Conservation (phyloP, 1,140 invertebrate genomes). For the Drosophila parvula region DNA sequence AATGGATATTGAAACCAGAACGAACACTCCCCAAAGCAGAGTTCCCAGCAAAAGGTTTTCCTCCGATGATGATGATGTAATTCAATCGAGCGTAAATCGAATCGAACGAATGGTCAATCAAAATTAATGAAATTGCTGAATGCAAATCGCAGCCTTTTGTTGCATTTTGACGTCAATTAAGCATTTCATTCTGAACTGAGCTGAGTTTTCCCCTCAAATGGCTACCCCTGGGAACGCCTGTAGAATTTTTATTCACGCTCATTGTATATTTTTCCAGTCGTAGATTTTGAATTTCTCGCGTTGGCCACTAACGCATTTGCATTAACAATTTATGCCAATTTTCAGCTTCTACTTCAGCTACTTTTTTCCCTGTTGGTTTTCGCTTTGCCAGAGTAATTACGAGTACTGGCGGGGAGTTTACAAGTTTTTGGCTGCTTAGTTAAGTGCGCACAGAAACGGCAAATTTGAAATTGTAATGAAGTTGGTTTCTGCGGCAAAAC, state of each 20-base stretch:
- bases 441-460: slow-evolving; percentile 52
- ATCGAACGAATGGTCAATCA: slow-evolving; percentile 50
- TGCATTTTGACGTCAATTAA: slow-evolving; percentile 60
- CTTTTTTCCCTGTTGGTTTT: slow-evolving; percentile 35
- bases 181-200: slow-evolving; percentile 30
- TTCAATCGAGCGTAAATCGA: slow-evolving; percentile 41
- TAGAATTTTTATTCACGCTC: slow-evolving; percentile 41
- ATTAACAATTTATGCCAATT: slow-evolving; percentile 64
- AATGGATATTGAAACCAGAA: slow-evolving; percentile 29
- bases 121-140: slow-evolving; percentile 50
- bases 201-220: neutral
- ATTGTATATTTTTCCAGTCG: slow-evolving; percentile 18
- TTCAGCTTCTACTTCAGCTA: slow-evolving; percentile 2
- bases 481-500: slow-evolving; percentile 53
- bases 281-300: slow-evolving; percentile 33
- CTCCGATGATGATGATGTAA: slow-evolving; percentile 7
- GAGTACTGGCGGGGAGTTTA: slow-evolving; percentile 37
- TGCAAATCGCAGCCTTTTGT: slow-evolving; percentile 58
- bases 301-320: slow-evolving; percentile 48
- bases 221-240: slow-evolving; percentile 16
- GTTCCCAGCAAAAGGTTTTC: slow-evolving; percentile 12
- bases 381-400: slow-evolving; percentile 53
- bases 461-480: slow-evolving; percentile 73
- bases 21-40: slow-evolving; percentile 27
- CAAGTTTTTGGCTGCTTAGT: slow-evolving; percentile 43